Percentiles rank a stretch among this genome's conserved stretches.
Conservation (phyloP, 2,888 invertebrate genomes). For the Saturnia japonica region DNA sequence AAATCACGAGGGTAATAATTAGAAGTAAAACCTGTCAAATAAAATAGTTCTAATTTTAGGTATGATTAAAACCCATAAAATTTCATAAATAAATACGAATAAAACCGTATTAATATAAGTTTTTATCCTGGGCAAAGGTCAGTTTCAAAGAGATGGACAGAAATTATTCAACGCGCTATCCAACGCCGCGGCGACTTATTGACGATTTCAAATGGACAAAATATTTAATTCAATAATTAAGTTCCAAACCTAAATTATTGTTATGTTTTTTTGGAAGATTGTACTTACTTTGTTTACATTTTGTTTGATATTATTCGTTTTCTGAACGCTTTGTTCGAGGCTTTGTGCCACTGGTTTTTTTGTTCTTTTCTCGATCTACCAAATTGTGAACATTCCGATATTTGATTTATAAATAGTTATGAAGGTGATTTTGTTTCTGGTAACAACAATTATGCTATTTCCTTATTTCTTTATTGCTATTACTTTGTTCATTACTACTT, state of each 20-base stretch:
- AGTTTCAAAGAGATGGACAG: background rate
- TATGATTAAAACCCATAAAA: no score
- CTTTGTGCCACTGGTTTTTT: conserved; percentile 54
- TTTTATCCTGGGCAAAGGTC: no score
- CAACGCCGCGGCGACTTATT: background rate
- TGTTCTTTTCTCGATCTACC: conserved; percentile 48
- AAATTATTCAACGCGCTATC: background rate
- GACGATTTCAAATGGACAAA: background rate
- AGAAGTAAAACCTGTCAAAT: background rate
- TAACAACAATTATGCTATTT: background rate
- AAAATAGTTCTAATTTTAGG: no score
- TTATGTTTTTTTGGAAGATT: conserved; percentile 37
- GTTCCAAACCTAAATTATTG: background rate
- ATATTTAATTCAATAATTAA: background rate
- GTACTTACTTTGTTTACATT: conserved; percentile 30
- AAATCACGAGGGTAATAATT: background rate
- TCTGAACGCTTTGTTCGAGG: conserved; percentile 52
- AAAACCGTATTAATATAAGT: no score
- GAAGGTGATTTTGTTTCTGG: background rate
- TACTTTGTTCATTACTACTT: no score
- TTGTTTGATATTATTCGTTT: conserved; percentile 42
- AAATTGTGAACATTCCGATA: conserved; percentile 45
- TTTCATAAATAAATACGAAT: no score
- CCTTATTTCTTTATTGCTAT: background rate
- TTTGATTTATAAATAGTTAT: conserved; percentile 30